Conservation (phyloP, 2,888 invertebrate genomes). For the Eristalis arbustorum region DNA sequence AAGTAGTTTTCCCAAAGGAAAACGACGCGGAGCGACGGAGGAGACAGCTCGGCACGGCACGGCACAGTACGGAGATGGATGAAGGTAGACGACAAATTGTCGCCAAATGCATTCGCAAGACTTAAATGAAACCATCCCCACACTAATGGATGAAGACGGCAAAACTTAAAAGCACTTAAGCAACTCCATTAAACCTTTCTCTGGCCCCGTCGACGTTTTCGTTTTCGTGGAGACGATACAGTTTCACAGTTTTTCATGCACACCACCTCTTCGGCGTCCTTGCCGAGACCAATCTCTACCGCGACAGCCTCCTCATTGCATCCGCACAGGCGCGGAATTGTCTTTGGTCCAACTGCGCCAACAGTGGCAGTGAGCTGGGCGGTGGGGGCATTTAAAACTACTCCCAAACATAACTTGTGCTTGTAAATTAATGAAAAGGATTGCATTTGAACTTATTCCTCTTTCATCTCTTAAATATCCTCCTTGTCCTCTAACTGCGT, state of each 20-base stretch:
- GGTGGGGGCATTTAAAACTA: slow-evolving; percentile 42
- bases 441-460: slow-evolving; percentile 5
- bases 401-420: slow-evolving; percentile 40
- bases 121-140: slow-evolving; percentile 51
- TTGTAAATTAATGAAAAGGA: slow-evolving; percentile 57
- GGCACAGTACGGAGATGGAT: not conserved
- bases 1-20: slow-evolving; percentile 42
- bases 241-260: not conserved
- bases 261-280: not conserved
- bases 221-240: not conserved
- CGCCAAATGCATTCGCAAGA: slow-evolving; percentile 57
- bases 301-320: slow-evolving; percentile 15
- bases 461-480: not conserved
- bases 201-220: not conserved
- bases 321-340: slow-evolving; percentile 49
- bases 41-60: not conserved
- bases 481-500: slow-evolving; percentile 8
- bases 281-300: not conserved
- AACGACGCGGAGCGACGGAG: not conserved
- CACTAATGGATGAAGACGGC: slow-evolving; percentile 60
- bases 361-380: not conserved
- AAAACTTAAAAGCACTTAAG: slow-evolving; percentile 67
- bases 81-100: slow-evolving; percentile 55
- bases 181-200: slow-evolving; percentile 61
- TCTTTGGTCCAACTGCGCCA: slow-evolving; percentile 31